Percentiles rank a stretch among this genome's conserved stretches.
Conservation (phyloP, 2,888 invertebrate species). For the Orthosia gothica region DNA sequence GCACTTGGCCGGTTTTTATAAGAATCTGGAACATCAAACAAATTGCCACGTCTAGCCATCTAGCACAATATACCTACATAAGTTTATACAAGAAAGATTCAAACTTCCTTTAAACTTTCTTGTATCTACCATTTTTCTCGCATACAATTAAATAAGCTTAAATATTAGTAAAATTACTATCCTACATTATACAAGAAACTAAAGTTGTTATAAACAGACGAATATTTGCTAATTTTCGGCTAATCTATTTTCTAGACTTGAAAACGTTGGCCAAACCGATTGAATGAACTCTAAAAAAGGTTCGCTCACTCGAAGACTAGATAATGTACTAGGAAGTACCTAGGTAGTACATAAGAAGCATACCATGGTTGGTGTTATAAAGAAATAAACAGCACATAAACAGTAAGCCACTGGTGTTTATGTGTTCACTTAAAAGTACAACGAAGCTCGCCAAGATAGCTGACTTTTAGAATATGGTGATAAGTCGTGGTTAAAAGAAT, state of each 20-base stretch:
- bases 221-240: background rate
- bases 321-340: no score
- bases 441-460: background rate
- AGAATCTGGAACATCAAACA: slow-evolving; percentile 20
- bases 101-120: background rate
- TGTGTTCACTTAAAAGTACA: slow-evolving; percentile 47
- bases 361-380: background rate
- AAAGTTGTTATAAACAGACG: background rate
- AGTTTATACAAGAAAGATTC: no score
- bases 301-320: background rate
- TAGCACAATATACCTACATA: background rate
- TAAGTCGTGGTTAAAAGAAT: slow-evolving; percentile 12
- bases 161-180: background rate
- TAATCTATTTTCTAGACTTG: slow-evolving; percentile 9
- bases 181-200: background rate
- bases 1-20: no score
- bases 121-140: no score
- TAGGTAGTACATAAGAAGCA: background rate
- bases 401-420: slow-evolving; percentile 32
- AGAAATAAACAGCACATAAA: slow-evolving; percentile 1
- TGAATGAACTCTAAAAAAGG: slow-evolving; percentile 26
- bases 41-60: background rate
- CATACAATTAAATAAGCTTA: background rate
- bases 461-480: slow-evolving; percentile 10
- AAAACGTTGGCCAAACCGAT: background rate